Evolutionary conservation across 1,140 invertebrate genomes (phyloP), one percentile per base, ranked within the genome.

Genomic region (Leptinotarsa lineolata): DNA sequence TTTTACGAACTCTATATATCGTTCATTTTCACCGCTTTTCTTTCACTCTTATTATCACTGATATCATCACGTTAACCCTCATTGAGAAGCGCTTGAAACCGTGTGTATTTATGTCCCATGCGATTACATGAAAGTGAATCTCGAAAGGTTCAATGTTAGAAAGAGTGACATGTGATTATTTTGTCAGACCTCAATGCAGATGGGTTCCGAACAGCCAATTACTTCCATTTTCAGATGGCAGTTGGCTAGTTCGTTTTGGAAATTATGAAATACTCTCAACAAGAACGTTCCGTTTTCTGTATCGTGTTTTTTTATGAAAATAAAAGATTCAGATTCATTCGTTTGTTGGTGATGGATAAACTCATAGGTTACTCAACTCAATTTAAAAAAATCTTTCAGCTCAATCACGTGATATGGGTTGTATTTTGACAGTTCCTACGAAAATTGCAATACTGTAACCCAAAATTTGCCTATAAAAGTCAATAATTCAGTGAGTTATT

Each of bases 101-200:
- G 72, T 72, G 67, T 68, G 46, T 18, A 58, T 69, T 58, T 73
- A 59, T 72, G 61, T 39, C 77, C 74, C 74, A 65, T 70, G 67
- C 68, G 74, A 74, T 79, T 75, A 70, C 75, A 79, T 79, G 78
- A 76, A 76, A 78, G 58, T 72, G 72, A 24, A 72, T 73, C 68
- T 18, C 48, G 18, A 54, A 59, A 73, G 68, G 16, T 69, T 79
- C 78, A 77, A 79, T 79, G 78, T 78, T 79, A 77, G 76, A 78
- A 78, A 78, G 72, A 77, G 78, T 77, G 76, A 73, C 75, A 79
- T 79, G 77, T 79, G 78, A 79, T 78, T 74, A 76, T 69, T 76
- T 68, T 70, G 73, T 78, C 70, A 78, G 73, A 79, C 78, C 78
- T 79, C 78, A 78, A 78, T 79, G 78, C 78, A 79, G 78, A 77